Evolutionary conservation across 2,888 invertebrate genomes (phyloP).

Genomic region (Pediacus dermestoides): DNA sequence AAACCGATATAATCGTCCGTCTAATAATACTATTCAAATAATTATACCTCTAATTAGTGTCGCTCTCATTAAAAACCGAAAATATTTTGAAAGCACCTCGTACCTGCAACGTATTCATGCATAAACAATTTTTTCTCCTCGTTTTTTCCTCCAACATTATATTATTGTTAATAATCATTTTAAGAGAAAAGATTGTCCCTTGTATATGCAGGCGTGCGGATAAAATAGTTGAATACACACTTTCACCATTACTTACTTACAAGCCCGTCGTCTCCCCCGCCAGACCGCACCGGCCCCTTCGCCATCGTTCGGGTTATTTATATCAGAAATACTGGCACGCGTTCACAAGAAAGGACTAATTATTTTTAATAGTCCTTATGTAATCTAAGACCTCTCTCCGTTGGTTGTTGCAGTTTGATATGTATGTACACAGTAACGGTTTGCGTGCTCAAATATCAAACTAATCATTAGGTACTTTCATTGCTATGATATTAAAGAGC

Average conservation of each 20-base stretch:
- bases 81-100: too few relatives aligned
- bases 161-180: too few relatives aligned
- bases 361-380: conserved; percentile 46
- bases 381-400: conserved; percentile 32
- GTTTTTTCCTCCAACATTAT: too few relatives aligned
- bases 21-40: too few relatives aligned
- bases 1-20: too few relatives aligned
- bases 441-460: conserved; percentile 16
- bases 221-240: conserved; percentile 30
- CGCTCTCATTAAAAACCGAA: too few relatives aligned
- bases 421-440: conserved; percentile 11
- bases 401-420: conserved; percentile 4
- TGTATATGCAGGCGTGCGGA: conserved; percentile 22
- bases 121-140: too few relatives aligned
- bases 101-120: too few relatives aligned
- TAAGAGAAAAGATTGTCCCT: neutral
- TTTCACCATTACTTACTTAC: conserved; percentile 28
- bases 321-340: conserved; percentile 42
- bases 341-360: conserved; percentile 45
- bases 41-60: too few relatives aligned
- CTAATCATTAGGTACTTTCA: conserved; percentile 18
- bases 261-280: too few relatives aligned
- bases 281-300: too few relatives aligned
- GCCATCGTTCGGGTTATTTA: conserved; percentile 41
- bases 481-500: conserved; percentile 6